Evolutionary conservation across 2,888 invertebrate species (phyloP).

Genomic region (Macrostomum cliftonense): DNA sequence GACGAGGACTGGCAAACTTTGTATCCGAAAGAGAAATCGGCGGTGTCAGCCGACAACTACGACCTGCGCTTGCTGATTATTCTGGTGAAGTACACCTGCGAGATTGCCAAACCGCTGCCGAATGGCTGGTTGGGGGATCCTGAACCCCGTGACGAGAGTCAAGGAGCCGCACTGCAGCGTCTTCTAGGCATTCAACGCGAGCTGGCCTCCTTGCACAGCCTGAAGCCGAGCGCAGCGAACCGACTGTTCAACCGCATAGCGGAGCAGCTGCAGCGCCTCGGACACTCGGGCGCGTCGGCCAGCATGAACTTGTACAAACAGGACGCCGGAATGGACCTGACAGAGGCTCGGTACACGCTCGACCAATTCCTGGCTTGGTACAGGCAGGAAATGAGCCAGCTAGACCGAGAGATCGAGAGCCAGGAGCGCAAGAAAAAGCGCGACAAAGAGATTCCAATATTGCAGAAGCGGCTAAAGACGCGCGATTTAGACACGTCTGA

Average conservation of each 20-base stretch:
- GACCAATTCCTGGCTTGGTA: not conserved
- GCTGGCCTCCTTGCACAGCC: not conserved
- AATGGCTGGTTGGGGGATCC: slow-evolving; percentile 25
- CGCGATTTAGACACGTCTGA: no score
- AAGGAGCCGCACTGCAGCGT: slow-evolving; percentile 25
- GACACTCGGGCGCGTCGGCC: no score
- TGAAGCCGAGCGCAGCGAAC: not conserved
- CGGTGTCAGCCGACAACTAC: slow-evolving; percentile 19
- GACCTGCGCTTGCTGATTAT: slow-evolving; percentile 19
- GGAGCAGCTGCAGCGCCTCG: no score
- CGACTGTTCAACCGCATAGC: no score
- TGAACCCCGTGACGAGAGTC: slow-evolving; percentile 19
- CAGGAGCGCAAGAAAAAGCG: not conserved
- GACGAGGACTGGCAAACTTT: slow-evolving; percentile 13
- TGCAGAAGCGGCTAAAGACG: not conserved
- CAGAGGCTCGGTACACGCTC: not conserved
- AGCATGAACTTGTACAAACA: not conserved
- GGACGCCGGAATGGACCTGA: not conserved
- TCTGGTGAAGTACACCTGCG: slow-evolving; percentile 24
- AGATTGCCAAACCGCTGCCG: slow-evolving; percentile 27
- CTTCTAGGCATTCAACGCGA: slow-evolving; percentile 16
- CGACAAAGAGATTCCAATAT: not conserved
- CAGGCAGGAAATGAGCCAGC: not conserved
- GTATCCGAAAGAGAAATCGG: slow-evolving; percentile 14
- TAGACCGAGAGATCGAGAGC: not conserved